Evolutionary conservation across 2,888 invertebrate genomes (phyloP).

Genomic region (Meganola albula): DNA sequence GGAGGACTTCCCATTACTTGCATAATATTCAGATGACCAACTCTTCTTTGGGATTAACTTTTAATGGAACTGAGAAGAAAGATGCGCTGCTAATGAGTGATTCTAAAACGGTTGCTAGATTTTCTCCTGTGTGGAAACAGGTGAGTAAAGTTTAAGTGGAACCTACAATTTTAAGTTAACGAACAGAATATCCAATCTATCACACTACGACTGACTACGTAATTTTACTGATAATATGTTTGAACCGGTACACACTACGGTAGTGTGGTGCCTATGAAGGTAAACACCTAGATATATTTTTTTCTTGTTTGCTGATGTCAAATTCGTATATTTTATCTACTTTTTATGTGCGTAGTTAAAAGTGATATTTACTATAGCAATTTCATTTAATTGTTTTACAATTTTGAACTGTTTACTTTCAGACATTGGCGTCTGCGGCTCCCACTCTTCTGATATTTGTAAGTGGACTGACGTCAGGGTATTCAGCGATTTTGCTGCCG

Average conservation of each 20-base stretch:
- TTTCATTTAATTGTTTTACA: no score
- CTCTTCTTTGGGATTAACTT: conserved; percentile 40
- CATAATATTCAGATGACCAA: conserved; percentile 52
- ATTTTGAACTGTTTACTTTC: no score
- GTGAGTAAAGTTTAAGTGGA: conserved; percentile 33
- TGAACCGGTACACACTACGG: no score
- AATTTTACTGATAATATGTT: no score
- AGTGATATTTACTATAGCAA: no score
- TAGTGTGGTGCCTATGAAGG: no score
- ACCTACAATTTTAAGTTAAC: no score
- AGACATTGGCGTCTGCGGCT: conserved; percentile 76
- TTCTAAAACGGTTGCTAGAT: conserved; percentile 54
- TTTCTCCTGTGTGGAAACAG: conserved; percentile 71
- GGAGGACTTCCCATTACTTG: conserved; percentile 43
- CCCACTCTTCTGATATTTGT: conserved; percentile 76
- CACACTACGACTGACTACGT: no score
- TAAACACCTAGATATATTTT: no score
- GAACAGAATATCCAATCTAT: not conserved
- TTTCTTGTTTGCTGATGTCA: no score
- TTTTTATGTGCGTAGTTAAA: no score
- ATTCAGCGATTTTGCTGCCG: conserved; percentile 80
- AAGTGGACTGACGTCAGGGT: conserved; percentile 80
- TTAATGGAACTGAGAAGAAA: conserved; percentile 44
- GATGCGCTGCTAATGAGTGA: conserved; percentile 42
- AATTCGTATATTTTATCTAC: no score